Base-by-base conservation (phyloP, 2,888 invertebrate species). In the Platycnemis pennipes region DNA sequence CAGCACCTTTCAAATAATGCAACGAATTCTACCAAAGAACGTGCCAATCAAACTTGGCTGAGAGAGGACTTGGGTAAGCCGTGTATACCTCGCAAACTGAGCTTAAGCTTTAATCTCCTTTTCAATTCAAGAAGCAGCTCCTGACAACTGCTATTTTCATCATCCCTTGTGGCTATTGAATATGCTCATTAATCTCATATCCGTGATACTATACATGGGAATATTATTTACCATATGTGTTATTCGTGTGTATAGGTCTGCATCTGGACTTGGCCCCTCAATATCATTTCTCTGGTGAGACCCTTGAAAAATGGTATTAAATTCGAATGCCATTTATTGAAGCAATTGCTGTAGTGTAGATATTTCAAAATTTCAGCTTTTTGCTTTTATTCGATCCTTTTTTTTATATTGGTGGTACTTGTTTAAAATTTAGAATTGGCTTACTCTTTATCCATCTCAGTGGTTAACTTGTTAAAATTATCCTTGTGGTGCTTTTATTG, bases 1-100 rank as follows among this genome's bases (percentile, higher is more conserved):
- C 91, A 69, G 45, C 91, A 69, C 26, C 31, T 91, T 13, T 63
- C 95, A 95, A 85, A 95, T 95, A 91, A 91, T 44, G 26, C 91
- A 44, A 91, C 56, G 26, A 44, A 44, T 13, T 91, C 91, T n/a
- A 37, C 91, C 22, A 91, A 91, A 63, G 98, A 98, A 95, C 97
- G 97, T 95, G 98, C 98, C 95, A 96, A 97, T 94, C 97, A 97
- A 95, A 97, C 98, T 22, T 91, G 94, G 46, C 97, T 98, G 94
- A 97, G 97, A 95, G 97, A 98, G 96, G 98, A 98, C 96, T 96
- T 96, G 94, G 96, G 96, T 96, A 95, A 95, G 95, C 94, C 26
- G 44, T 8, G n/a, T 63, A 63, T n/a, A 77, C 19, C 31, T 13
- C 26, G 26, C 37, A 53, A 94, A 85, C 77, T 77, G 37, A 77